Evolutionary conservation across 1,140 invertebrate genomes (phyloP).

Genomic region (Eurosta solidaginis): DNA sequence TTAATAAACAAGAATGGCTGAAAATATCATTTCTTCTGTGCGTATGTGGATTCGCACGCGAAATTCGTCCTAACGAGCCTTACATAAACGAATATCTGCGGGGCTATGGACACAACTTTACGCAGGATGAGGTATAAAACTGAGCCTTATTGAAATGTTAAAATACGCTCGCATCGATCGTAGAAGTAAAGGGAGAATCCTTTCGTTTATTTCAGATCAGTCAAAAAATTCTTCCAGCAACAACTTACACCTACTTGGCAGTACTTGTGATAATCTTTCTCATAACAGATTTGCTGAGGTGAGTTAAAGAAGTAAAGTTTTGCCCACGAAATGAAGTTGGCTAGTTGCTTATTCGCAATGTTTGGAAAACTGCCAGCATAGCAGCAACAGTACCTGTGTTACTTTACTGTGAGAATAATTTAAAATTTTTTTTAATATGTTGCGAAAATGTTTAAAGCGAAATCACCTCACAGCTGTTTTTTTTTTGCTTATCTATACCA

Average conservation of each 20-base stretch:
- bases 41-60: slow-evolving; percentile 79
- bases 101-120: slow-evolving; percentile 71
- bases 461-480: too few species aligned
- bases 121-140: slow-evolving; percentile 57
- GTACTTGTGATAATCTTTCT: slow-evolving; percentile 76
- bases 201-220: slow-evolving; percentile 69
- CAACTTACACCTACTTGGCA: slow-evolving; percentile 75
- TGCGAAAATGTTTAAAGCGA: too few species aligned
- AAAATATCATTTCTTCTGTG: slow-evolving; percentile 71
- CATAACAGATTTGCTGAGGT: slow-evolving; percentile 75
- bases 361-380: too few species aligned
- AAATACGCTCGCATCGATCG: too few species aligned
- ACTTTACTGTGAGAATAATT: too few species aligned
- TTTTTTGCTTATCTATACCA: too few species aligned
- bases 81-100: slow-evolving; percentile 76
- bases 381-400: too few species aligned
- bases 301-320: too few species aligned
- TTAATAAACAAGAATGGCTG: slow-evolving; percentile 66
- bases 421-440: too few species aligned
- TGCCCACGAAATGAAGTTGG: too few species aligned
- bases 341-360: too few species aligned
- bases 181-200: neutral
- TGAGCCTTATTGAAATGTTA: neutral
- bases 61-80: slow-evolving; percentile 78
- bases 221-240: slow-evolving; percentile 76